These are phyloP conservation scores for Xenotilapia leptura DNA, from an alignment of 2,113 vertebrate species.

Conservation along the genomic window DNA sequence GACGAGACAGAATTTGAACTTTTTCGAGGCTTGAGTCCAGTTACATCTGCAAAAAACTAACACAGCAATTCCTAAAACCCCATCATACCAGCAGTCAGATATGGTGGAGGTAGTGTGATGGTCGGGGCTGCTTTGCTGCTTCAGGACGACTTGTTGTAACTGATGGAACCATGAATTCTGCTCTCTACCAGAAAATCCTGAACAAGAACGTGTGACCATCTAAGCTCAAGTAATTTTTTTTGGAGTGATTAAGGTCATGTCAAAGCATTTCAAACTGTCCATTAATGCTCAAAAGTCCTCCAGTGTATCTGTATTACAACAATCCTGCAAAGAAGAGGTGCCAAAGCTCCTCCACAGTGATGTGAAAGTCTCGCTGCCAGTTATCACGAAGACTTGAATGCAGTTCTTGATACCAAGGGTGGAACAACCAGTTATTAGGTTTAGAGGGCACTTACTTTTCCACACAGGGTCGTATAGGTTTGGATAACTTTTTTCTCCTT, in stretches of 20 bases:
- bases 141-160: neutral
- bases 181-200: neutral
- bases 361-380: neutral
- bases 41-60: neutral
- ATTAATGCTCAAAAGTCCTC: neutral
- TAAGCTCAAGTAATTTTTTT: neutral
- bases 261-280: rapidly evolving
- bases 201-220: neutral
- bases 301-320: neutral
- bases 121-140: neutral
- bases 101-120: neutral
- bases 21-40: neutral
- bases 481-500: neutral
- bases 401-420: neutral
- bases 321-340: neutral
- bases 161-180: neutral
- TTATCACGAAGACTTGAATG: neutral
- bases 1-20: neutral
- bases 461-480: neutral
- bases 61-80: neutral
- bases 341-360: neutral
- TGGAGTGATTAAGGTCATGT: neutral
- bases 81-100: neutral
- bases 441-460: neutral
- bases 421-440: neutral